These are phyloP conservation scores for Aspidiotus destructor DNA, from an alignment of 2,888 invertebrate genomes.

Conservation along the genomic window DNA sequence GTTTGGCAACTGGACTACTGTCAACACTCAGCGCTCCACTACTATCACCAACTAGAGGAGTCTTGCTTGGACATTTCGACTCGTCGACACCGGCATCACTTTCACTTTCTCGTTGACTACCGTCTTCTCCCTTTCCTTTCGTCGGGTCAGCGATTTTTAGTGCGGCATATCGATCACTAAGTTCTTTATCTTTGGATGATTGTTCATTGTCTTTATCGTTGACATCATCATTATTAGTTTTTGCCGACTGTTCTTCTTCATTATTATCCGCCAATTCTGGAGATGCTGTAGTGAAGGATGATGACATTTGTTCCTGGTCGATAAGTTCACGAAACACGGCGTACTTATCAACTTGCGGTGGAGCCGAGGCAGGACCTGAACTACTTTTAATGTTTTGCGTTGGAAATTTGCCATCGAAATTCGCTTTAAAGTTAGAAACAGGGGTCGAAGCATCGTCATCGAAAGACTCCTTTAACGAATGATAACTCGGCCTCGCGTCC, in stretches of 20 bases:
- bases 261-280: neutral
- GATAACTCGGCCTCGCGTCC: conserved; percentile 35
- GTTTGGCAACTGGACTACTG: conserved; percentile 31
- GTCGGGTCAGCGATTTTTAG: conserved; percentile 53
- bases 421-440: conserved; percentile 43
- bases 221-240: neutral
- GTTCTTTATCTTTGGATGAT: conserved; percentile 44
- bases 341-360: conserved; percentile 59
- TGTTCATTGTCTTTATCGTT: conserved; percentile 38
- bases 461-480: conserved; percentile 16
- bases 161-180: conserved; percentile 63
- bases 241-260: neutral
- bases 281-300: conserved; percentile 4
- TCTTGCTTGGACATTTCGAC: conserved; percentile 5
- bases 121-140: conserved; percentile 38
- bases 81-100: conserved; percentile 39
- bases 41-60: neutral
- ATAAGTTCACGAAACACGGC: conserved; percentile 76
- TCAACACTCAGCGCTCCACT: conserved; percentile 36
- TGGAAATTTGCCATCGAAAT: conserved; percentile 50
- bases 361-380: conserved; percentile 45
- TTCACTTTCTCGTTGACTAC: conserved; percentile 39
- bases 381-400: neutral
- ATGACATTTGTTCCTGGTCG: conserved; percentile 52
- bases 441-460: conserved; percentile 36